Evolutionary conservation across 1,140 invertebrate genomes (phyloP).

Genomic region (Ruditapes philippinarum): DNA sequence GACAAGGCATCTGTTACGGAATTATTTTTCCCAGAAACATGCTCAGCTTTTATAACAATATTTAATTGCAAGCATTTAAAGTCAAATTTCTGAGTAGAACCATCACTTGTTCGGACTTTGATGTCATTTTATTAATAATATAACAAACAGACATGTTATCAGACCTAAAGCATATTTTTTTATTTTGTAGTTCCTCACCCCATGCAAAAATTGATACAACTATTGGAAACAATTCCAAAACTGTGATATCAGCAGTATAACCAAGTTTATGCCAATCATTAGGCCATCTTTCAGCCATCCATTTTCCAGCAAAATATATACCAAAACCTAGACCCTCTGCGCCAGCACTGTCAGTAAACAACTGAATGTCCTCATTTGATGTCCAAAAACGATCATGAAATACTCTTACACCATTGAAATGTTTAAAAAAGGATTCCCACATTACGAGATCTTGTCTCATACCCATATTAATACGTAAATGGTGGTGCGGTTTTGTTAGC

Average conservation of each 20-base stretch:
- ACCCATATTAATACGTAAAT: background rate
- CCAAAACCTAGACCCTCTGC: constrained; percentile 8
- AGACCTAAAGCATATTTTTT: constrained; percentile 9
- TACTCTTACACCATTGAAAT: background rate
- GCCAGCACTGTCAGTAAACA: constrained; percentile 44
- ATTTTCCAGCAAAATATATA: constrained; percentile 36
- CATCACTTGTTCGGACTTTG: background rate
- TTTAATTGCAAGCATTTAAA: constrained; percentile 2
- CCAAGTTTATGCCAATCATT: constrained; percentile 9
- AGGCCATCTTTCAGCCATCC: constrained; percentile 1
- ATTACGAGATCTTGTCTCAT: background rate
- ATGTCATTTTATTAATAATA: constrained; percentile 6
- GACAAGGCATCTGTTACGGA: constrained; percentile 41
- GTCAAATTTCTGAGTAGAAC: background rate
- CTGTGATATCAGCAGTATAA: constrained; percentile 41
- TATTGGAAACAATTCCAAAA: constrained; percentile 57
- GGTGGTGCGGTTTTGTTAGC: background rate
- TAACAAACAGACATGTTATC: background rate
- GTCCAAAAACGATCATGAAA: constrained; percentile 32
- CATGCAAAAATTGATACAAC: constrained; percentile 24
- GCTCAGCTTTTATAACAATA: constrained; percentile 4
- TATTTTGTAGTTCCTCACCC: background rate
- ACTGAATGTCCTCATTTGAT: background rate
- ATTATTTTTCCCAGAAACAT: background rate
- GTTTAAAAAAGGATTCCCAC: background rate